Evolutionary conservation across 2,797 vertebrate species (phyloP).

Genomic region (Loris lydekkerianus): DNA sequence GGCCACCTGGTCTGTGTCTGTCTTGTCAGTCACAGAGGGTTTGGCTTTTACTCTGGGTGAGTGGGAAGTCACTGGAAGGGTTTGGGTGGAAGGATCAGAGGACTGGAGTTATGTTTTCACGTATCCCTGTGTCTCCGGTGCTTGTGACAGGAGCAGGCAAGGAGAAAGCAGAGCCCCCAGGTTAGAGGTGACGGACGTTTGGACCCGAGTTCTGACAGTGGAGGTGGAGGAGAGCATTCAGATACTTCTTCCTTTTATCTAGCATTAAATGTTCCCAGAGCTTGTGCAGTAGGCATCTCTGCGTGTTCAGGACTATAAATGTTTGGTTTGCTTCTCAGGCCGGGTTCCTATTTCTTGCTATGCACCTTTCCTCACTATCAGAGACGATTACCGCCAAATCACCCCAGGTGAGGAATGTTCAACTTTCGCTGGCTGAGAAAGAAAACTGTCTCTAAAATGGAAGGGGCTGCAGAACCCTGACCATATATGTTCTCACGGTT

Average conservation of each 20-base stretch:
- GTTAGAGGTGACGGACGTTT: background rate
- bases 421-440: background rate
- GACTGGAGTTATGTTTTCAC: background rate
- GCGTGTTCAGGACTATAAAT: background rate
- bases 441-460: background rate
- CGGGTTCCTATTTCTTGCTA: background rate
- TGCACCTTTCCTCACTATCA: background rate
- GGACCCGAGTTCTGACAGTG: background rate
- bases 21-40: background rate
- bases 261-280: background rate
- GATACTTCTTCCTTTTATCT: background rate
- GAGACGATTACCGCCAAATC: background rate
- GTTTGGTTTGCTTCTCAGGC: background rate
- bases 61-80: background rate
- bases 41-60: background rate
- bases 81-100: background rate
- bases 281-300: background rate
- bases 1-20: rapidly evolving
- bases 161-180: background rate
- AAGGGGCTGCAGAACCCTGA: background rate
- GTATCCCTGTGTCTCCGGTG: background rate
- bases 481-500: background rate
- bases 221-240: background rate
- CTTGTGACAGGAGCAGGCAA: background rate
- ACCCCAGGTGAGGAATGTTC: background rate